Conservation (phyloP, 2,113 vertebrate genomes). For the Recurvirostra avosetta region DNA sequence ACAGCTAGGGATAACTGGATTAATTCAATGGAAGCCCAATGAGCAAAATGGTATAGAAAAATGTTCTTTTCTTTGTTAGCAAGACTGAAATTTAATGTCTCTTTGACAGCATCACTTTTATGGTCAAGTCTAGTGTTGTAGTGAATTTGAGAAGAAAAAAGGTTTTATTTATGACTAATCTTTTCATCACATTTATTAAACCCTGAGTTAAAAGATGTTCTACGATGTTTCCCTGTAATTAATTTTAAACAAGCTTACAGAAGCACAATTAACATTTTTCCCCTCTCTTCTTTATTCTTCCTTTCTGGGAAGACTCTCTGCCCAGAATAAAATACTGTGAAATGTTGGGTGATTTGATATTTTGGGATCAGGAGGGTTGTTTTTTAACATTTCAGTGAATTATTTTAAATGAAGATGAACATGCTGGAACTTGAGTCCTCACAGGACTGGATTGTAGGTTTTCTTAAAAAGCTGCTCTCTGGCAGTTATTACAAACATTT, state of each 20-base stretch:
- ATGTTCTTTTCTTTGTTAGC: not conserved
- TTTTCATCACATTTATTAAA: not conserved
- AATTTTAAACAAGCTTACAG: not conserved
- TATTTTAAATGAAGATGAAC: not conserved
- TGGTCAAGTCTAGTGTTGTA: not conserved
- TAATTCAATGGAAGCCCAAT: not conserved
- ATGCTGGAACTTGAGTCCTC: not conserved
- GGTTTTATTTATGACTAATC: not conserved
- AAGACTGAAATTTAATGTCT: conserved; percentile 9
- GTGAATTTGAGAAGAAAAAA: not conserved
- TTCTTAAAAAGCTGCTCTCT: not conserved
- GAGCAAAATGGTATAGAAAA: not conserved
- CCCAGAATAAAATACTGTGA: not conserved
- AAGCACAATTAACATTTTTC: not conserved
- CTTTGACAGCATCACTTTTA: not conserved
- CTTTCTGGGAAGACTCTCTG: not conserved
- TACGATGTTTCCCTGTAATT: not conserved
- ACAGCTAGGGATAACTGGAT: not conserved
- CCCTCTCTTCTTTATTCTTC: not conserved
- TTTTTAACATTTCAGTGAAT: not conserved
- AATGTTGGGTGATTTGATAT: not conserved
- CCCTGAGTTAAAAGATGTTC: not conserved
- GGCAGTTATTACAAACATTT: not conserved
- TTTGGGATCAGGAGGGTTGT: not conserved
- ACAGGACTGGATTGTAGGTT: not conserved